A percentile compares a stretch with the other conserved stretches of the same genome.
These are phyloP conservation scores for Scaptomyza flava DNA, from an alignment of 2,888 invertebrate genomes.

Conservation along the genomic window DNA sequence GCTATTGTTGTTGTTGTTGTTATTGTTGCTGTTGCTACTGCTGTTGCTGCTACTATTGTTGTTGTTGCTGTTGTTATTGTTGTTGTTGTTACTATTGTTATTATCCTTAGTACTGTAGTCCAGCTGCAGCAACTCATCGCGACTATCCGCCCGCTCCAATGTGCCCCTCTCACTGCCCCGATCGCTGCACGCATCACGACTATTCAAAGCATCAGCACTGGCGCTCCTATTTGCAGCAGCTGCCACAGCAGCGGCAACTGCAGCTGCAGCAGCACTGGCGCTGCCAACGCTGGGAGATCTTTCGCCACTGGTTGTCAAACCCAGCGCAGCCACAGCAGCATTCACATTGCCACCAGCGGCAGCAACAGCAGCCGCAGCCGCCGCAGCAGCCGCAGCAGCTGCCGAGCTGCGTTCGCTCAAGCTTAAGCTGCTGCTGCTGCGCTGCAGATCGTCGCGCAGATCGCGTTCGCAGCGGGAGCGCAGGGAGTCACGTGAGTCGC, in stretches of 20 bases:
- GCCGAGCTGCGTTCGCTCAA: conserved; percentile 81
- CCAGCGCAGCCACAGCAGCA: conserved; percentile 81
- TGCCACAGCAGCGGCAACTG: conserved; percentile 78
- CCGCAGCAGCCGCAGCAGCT: conserved; percentile 80
- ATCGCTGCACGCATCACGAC: conserved; percentile 73
- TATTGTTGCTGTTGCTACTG: conserved; percentile 45
- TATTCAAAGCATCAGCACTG: conserved; percentile 73
- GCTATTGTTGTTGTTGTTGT: conserved; percentile 34
- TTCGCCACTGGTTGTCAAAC: conserved; percentile 78
- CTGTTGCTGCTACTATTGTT: conserved; percentile 49
- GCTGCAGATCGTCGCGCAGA: conserved; percentile 82
- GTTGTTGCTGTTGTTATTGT: conserved; percentile 52
- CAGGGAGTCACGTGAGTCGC: conserved; percentile 80
- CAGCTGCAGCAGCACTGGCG: conserved; percentile 80
- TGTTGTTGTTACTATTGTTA: conserved; percentile 66
- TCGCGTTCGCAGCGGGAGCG: conserved; percentile 82
- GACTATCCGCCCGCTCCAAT: conserved; percentile 83
- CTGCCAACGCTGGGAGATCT: conserved; percentile 84
- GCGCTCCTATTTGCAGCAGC: conserved; percentile 79
- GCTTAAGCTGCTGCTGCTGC: conserved; percentile 82
- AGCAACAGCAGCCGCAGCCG: conserved; percentile 77
- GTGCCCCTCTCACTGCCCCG: conserved; percentile 78
- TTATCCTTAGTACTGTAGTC: conserved; percentile 84
- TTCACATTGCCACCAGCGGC: conserved; percentile 78
- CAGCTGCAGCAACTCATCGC: conserved; percentile 84